These are phyloP conservation scores for Anniella stebbinsi DNA, from an alignment of 2,797 vertebrate species.

Conservation along the genomic window DNA sequence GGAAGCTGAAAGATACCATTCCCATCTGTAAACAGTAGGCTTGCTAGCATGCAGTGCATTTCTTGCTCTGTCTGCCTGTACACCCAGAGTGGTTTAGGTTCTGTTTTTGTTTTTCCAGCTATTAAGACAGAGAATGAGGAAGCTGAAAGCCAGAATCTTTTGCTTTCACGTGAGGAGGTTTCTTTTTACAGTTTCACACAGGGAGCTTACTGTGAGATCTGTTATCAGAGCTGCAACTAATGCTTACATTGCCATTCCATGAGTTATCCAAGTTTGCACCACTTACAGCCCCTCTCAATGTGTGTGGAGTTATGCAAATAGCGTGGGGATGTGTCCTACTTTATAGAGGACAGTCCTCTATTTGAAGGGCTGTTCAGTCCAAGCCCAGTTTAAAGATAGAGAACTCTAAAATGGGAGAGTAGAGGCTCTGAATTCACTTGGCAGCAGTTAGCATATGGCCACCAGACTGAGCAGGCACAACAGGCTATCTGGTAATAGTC, in stretches of 20 bases:
- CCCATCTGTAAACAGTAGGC: not conserved
- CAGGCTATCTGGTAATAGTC: no score
- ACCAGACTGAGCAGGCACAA: no score
- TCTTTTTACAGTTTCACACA: slow-evolving; percentile 23
- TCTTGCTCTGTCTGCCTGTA: slow-evolving; percentile 25
- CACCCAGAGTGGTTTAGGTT: slow-evolving; percentile 22
- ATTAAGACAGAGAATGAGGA: slow-evolving; percentile 18
- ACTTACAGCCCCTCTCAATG: not conserved
- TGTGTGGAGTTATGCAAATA: not conserved
- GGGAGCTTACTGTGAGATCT: not conserved
- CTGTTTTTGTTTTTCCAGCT: slow-evolving; percentile 36
- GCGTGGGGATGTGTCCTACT: no score
- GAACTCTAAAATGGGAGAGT: no score
- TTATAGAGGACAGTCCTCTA: no score
- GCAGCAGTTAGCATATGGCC: no score
- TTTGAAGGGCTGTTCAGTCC: no score
- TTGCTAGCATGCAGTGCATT: not conserved
- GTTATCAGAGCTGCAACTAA: not conserved
- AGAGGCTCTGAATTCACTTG: no score
- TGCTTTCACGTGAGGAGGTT: not conserved
- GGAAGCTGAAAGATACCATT: slow-evolving; percentile 26
- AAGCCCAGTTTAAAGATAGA: no score
- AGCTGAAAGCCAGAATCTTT: not conserved
- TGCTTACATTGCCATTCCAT: not conserved
- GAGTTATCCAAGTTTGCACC: not conserved